Percentiles rank a stretch among this genome's conserved stretches.
These are phyloP conservation scores for Ptychobarbus kaznakovi DNA, from an alignment of 2,797 vertebrate species.

Conservation along the genomic window DNA sequence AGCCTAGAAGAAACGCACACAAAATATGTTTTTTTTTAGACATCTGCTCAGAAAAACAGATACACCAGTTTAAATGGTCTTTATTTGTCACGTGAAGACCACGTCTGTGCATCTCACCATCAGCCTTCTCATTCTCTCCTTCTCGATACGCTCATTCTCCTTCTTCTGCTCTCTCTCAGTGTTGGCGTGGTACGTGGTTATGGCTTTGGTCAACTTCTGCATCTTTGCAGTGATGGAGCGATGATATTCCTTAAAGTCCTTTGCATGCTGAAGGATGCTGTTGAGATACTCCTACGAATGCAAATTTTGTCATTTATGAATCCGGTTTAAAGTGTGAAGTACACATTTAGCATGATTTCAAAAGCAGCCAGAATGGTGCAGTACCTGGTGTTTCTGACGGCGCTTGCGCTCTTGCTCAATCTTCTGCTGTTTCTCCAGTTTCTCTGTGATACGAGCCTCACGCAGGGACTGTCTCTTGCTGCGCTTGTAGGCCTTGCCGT, in stretches of 20 bases:
- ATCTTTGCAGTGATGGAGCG: constrained; percentile 93
- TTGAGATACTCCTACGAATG: constrained; percentile 94
- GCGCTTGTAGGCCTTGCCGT: constrained; percentile 96
- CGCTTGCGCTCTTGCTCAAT: constrained; percentile 97
- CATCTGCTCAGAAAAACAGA: not conserved
- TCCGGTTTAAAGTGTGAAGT: not conserved
- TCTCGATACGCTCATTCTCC: constrained; percentile 95
- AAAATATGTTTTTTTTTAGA: not conserved
- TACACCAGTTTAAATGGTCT: not conserved
- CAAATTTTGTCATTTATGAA: not conserved
- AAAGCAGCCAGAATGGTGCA: accelerated
- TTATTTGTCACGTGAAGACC: not conserved
- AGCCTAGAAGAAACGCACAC: constrained; percentile 74
- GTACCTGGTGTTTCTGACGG: constrained; percentile 95
- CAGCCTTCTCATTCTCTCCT: constrained; percentile 94
- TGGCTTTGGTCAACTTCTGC: constrained; percentile 95
- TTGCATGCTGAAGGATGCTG: constrained; percentile 97
- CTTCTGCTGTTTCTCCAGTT: constrained; percentile 98
- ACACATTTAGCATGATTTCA: not conserved
- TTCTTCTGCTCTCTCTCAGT: constrained; percentile 98
- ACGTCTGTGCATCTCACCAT: constrained; percentile 79
- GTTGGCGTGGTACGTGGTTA: constrained; percentile 96
- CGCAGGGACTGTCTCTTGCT: constrained; percentile 96
- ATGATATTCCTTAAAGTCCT: constrained; percentile 98
- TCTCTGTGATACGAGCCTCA: constrained; percentile 96